A percentile compares a stretch with the other conserved stretches of the same genome.
phyloP scores from a whole-genome alignment of 2,888 invertebrate species.

The Eupithecia pulchellata region DNA sequence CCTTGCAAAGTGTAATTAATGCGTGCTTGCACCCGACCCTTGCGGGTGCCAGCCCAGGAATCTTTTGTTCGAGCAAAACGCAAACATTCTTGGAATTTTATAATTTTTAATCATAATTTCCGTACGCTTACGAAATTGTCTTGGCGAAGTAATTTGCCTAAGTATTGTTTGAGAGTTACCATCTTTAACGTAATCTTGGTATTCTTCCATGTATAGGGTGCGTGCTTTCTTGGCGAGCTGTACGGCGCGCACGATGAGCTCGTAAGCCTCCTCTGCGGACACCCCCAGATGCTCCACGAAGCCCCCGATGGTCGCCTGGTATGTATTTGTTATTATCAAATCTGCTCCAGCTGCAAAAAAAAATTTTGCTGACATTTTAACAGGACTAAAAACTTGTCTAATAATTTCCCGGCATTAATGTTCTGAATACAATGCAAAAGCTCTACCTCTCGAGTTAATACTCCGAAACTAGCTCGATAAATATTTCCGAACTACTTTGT shows the following conservation, averaged over 20 bases:
- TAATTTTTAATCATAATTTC: conserved; percentile 44
- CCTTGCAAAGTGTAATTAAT: conserved; percentile 79
- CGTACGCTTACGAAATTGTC: conserved; percentile 11
- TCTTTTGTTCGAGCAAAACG: conserved; percentile 71
- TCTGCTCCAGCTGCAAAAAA: conserved; percentile 90
- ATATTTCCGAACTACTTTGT: conserved; percentile 66
- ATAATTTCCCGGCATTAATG: conserved; percentile 53
- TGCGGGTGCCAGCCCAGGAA: conserved; percentile 63
- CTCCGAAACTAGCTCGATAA: conserved; percentile 72
- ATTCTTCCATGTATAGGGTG: conserved; percentile 86
- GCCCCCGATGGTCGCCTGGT: conserved; percentile 93
- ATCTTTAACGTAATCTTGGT: conserved; percentile 70
- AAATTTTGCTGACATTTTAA: conserved; percentile 41
- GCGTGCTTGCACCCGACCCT: conserved; percentile 80
- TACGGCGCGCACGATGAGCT: conserved; percentile 91
- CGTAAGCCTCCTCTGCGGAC: conserved; percentile 87
- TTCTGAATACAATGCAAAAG: conserved; percentile 29
- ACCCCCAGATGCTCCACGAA: conserved; percentile 90
- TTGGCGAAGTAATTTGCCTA: conserved; percentile 4
- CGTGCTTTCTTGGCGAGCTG: conserved; percentile 90
- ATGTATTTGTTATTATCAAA: conserved; percentile 94
- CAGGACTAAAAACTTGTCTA: conserved; percentile 50
- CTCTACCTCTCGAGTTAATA: conserved; percentile 54
- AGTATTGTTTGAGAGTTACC: conserved; percentile 51
- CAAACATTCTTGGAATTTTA: conserved; percentile 73